phyloP scores from a whole-genome alignment of 2,888 invertebrate species.

The Brachylomia viminalis region DNA sequence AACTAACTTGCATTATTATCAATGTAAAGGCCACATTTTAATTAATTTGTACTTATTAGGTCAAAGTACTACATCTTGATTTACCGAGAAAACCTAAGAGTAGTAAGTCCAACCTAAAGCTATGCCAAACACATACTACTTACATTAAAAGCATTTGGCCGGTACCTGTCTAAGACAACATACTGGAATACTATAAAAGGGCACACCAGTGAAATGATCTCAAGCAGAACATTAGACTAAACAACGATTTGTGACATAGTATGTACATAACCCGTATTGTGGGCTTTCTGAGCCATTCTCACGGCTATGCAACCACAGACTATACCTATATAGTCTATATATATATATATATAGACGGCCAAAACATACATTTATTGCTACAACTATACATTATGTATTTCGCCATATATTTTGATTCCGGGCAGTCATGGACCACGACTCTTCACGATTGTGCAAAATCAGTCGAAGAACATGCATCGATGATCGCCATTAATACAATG shows the following conservation, averaged over 20 bases:
- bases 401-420: slow-evolving; percentile 1
- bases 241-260: slow-evolving; percentile 32
- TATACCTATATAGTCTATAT: too few species aligned
- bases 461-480: slow-evolving; percentile 63
- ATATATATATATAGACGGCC: too few species aligned
- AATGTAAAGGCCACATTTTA: slow-evolving; percentile 39
- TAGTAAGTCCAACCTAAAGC: slow-evolving; percentile 55
- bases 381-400: slow-evolving; percentile 12
- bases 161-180: neutral
- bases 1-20: slow-evolving; percentile 30
- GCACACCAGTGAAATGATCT: slow-evolving; percentile 5
- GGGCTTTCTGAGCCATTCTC: slow-evolving; percentile 1
- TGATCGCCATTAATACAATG: slow-evolving; percentile 48
- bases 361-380: slow-evolving; percentile 9
- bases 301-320: slow-evolving; percentile 9
- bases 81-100: slow-evolving; percentile 58
- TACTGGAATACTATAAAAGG: slow-evolving; percentile 3
- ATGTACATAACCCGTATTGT: neutral
- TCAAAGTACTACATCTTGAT: slow-evolving; percentile 60
- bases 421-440: slow-evolving; percentile 31
- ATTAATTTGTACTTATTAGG: slow-evolving; percentile 63
- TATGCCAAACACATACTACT: slow-evolving; percentile 14
- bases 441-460: slow-evolving; percentile 56
- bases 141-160: slow-evolving; percentile 12
- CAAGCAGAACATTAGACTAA: slow-evolving; percentile 16